Conservation (phyloP, 2,888 invertebrate genomes). For the Schrankia costaestrigalis region DNA sequence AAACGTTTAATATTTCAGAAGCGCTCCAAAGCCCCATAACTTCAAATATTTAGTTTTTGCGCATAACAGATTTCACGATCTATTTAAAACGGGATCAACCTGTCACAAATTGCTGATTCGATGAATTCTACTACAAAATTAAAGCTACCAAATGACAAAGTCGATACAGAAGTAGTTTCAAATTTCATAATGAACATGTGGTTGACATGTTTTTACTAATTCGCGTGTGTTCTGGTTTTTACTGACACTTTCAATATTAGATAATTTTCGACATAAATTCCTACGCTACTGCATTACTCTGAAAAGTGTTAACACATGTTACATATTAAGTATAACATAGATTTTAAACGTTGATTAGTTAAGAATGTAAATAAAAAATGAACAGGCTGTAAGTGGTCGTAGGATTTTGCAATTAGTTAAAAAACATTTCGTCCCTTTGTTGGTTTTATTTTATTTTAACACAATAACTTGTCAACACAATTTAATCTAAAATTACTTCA, state of each 20-base stretch:
- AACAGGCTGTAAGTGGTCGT: neutral
- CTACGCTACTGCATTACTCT: conserved; percentile 46
- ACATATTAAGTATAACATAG: conserved; percentile 5
- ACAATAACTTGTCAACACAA: conserved; percentile 16
- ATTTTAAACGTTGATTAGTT: conserved; percentile 8
- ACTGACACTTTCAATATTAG: conserved; percentile 26
- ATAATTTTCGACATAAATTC: conserved; percentile 39
- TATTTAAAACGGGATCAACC: conserved; percentile 53
- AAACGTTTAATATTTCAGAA: too few species aligned
- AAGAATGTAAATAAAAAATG: conserved; percentile 7
- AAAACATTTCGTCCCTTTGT: too few species aligned
- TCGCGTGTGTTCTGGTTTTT: conserved; percentile 50
- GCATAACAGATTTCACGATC: conserved; percentile 54
- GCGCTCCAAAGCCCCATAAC: conserved; percentile 10
- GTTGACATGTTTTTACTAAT: conserved; percentile 38
- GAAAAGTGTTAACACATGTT: conserved; percentile 24
- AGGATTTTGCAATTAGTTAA: neutral
- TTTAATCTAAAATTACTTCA: conserved; percentile 23
- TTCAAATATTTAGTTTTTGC: conserved; percentile 31
- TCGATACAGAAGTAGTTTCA: conserved; percentile 51
- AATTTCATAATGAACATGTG: conserved; percentile 63
- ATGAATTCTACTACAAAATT: conserved; percentile 53
- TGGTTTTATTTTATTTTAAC: too few species aligned
- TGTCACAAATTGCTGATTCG: conserved; percentile 55
- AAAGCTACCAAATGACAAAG: conserved; percentile 49